These are phyloP conservation scores for Clarias macrocephalus DNA, from an alignment of 2,113 vertebrate species.

Conservation along the genomic window DNA sequence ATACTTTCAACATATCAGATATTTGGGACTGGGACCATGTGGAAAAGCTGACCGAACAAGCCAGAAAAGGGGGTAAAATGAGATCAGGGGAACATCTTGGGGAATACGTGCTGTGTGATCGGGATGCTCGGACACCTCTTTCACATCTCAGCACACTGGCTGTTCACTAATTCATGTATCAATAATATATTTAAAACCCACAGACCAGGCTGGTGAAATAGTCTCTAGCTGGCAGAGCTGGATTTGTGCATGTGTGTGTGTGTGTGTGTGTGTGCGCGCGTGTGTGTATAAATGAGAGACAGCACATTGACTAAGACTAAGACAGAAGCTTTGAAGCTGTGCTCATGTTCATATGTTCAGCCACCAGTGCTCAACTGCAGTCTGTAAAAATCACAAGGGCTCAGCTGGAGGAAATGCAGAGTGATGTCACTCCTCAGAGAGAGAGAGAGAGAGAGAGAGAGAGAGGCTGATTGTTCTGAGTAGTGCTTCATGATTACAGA, in stretches of 20 bases:
- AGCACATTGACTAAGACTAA: neutral
- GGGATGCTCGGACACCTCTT: neutral
- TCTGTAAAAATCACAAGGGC: constrained; percentile 26
- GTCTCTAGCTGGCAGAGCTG: constrained; percentile 15
- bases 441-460: neutral
- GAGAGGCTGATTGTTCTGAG: constrained; percentile 35
- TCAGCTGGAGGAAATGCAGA: constrained; percentile 43
- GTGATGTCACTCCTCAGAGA: constrained; percentile 46
- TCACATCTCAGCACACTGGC: neutral
- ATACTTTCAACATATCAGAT: neutral
- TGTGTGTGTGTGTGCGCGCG: too few relatives aligned
- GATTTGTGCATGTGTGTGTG: neutral
- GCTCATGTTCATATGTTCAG: neutral
- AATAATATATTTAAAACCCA: constrained; percentile 9
- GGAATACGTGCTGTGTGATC: neutral
- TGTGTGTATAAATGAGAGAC: neutral
- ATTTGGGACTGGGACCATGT: neutral
- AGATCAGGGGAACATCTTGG: neutral
- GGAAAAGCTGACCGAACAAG: neutral
- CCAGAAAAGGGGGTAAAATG: neutral
- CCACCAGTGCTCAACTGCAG: neutral
- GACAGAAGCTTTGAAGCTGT: constrained; percentile 21
- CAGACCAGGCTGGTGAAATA: neutral
- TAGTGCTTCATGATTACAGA: constrained; percentile 48
- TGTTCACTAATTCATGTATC: constrained; percentile 30